A percentile compares a stretch with the other conserved stretches of the same genome.
Conservation (phyloP, 1,140 invertebrate species). For the Monomorium pharaonis region DNA sequence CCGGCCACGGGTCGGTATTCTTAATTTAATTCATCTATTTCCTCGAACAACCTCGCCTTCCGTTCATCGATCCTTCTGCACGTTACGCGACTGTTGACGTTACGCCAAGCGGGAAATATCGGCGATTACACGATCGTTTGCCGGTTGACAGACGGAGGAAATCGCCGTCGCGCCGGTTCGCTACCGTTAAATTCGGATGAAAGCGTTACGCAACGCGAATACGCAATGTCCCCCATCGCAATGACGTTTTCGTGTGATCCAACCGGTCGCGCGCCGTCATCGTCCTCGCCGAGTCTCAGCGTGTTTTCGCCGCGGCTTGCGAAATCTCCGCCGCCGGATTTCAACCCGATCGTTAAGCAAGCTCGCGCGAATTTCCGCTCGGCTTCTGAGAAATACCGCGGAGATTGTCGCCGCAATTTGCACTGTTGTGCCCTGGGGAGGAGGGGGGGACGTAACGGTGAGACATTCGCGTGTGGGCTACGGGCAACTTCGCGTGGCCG, state of each 20-base stretch:
- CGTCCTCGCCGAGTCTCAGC: not conserved
- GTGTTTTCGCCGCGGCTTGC: slow-evolving; percentile 4
- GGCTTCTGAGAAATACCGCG: slow-evolving; percentile 12
- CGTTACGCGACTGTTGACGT: slow-evolving; percentile 6
- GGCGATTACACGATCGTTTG: slow-evolving; percentile 43
- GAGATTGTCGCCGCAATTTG: slow-evolving; percentile 43
- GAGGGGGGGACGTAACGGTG: slow-evolving; percentile 36
- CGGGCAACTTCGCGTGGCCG: not conserved
- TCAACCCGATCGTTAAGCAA: slow-evolving; percentile 2
- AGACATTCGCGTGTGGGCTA: slow-evolving; percentile 28
- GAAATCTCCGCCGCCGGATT: slow-evolving; percentile 16
- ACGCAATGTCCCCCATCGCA: slow-evolving; percentile 36
- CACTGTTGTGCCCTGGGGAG: not conserved
- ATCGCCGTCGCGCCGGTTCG: slow-evolving; percentile 7
- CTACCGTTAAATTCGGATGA: slow-evolving; percentile 24
- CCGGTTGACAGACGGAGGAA: slow-evolving; percentile 40
- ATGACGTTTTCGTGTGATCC: not conserved
- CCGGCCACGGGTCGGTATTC: no score
- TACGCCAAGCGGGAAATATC: slow-evolving; percentile 32
- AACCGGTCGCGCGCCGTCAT: not conserved
- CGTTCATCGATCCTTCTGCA: not conserved
- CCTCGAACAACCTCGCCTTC: not conserved
- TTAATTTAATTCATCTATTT: not conserved
- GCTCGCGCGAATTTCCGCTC: slow-evolving; percentile 5
- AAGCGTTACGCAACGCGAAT: slow-evolving; percentile 46